Percentiles rank a stretch among this genome's conserved stretches.
Conservation (phyloP, 2,888 invertebrate species). For the Tethea ocularis region DNA sequence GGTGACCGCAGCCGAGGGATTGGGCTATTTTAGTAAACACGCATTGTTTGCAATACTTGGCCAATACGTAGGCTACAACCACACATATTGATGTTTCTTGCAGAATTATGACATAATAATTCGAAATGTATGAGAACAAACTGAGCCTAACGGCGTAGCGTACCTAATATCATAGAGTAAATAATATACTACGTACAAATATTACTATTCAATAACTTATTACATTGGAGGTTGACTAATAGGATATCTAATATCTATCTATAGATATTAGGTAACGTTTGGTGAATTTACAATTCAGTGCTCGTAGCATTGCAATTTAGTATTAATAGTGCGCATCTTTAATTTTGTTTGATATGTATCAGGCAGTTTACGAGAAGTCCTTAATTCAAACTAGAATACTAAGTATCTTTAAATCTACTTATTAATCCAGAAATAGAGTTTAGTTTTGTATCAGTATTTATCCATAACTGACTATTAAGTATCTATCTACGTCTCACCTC, state of each 20-base stretch:
- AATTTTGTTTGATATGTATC: background rate
- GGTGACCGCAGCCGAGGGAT: constrained; percentile 27
- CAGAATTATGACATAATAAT: constrained; percentile 22
- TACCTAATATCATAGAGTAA: too few relatives aligned
- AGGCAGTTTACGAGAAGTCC: background rate
- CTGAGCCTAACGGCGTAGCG: background rate
- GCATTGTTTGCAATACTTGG: constrained; percentile 49
- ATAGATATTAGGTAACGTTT: background rate
- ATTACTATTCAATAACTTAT: background rate
- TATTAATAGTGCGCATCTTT: background rate
- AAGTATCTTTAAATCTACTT: background rate
- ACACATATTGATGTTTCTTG: constrained; percentile 36
- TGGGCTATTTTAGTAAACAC: constrained; percentile 43
- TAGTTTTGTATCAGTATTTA: background rate
- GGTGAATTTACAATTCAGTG: background rate
- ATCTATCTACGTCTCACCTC: too few relatives aligned
- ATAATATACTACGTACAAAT: too few relatives aligned
- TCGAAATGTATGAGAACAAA: background rate
- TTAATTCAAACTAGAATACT: background rate
- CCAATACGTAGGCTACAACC: constrained; percentile 17
- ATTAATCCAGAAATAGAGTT: background rate
- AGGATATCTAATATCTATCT: constrained; percentile 1
- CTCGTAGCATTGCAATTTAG: background rate
- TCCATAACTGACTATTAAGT: too few relatives aligned
- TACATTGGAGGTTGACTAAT: constrained; percentile 2